phyloP scores from a whole-genome alignment of 1,140 invertebrate species.

The Drosophila ficusphila region DNA sequence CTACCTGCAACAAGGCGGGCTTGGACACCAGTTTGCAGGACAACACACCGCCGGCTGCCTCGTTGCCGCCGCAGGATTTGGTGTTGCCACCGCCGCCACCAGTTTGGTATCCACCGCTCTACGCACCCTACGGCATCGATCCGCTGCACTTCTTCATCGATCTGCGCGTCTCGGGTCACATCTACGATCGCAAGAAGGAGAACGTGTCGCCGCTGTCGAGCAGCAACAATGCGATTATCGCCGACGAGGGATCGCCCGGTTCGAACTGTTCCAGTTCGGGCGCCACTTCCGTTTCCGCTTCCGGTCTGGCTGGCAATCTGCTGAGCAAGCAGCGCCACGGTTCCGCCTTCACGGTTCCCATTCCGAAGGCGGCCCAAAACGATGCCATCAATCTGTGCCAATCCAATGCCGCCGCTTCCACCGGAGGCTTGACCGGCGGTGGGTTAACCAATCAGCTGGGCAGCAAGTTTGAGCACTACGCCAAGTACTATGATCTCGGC shows the following conservation, averaged over 20 bases:
- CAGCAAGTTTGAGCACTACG: constrained; percentile 80
- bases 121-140: constrained; percentile 91
- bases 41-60: constrained; percentile 76
- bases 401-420: constrained; percentile 1
- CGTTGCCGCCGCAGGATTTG: constrained; percentile 85
- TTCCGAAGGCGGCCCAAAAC: constrained; percentile 76
- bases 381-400: constrained; percentile 60
- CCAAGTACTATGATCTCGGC: constrained; percentile 81
- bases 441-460: constrained; percentile 31
- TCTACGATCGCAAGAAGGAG: constrained; percentile 89
- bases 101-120: constrained; percentile 90
- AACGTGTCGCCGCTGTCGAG: constrained; percentile 80
- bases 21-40: constrained; percentile 73
- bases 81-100: constrained; percentile 88
- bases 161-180: constrained; percentile 91
- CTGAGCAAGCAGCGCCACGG: constrained; percentile 85
- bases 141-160: constrained; percentile 93
- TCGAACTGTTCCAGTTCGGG: constrained; percentile 6
- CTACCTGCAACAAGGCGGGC: constrained; percentile 17
- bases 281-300: background rate
- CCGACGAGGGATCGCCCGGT: constrained; percentile 49
- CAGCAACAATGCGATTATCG: constrained; percentile 39
- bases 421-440: background rate
- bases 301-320: constrained; percentile 29
- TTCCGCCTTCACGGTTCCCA: constrained; percentile 88